Percentiles rank a stretch among this genome's conserved stretches.
Conservation (phyloP, 1,140 invertebrate genomes). For the Brevipalpus yothersi region DNA sequence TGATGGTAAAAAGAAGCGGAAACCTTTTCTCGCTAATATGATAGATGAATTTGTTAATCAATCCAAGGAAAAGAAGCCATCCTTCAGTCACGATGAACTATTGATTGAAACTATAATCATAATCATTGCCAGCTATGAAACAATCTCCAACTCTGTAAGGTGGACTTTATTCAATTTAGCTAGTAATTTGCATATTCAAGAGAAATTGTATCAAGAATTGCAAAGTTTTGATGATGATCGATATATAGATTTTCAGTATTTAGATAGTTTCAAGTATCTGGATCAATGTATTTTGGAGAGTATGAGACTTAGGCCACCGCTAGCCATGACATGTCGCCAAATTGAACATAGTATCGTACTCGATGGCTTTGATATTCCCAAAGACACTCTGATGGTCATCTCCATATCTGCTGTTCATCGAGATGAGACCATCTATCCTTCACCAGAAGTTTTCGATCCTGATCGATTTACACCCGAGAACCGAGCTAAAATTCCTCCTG, state of each 20-base stretch:
- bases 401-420: conserved; percentile 31
- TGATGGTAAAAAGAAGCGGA: too few species aligned
- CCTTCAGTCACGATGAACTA: too few species aligned
- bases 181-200: conserved; percentile 23
- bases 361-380: conserved; percentile 5
- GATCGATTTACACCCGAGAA: conserved; percentile 39
- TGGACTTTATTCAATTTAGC: conserved; percentile 24
- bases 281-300: conserved; percentile 21
- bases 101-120: too few species aligned
- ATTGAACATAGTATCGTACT: conserved; percentile 2
- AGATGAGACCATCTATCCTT: conserved; percentile 32
- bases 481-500: conserved; percentile 19
- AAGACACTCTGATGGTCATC: conserved; percentile 16
- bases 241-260: background rate
- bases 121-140: conserved; percentile 30
- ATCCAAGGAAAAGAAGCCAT: too few species aligned
- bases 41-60: too few species aligned
- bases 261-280: conserved; percentile 14
- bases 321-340: background rate
- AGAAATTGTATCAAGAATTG: conserved; percentile 22
- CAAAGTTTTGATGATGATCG: background rate
- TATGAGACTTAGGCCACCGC: conserved; percentile 17
- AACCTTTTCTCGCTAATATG: too few species aligned
- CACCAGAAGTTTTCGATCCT: conserved; percentile 46
- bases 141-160: conserved; percentile 23